A percentile compares a stretch with the other conserved stretches of the same genome.
phyloP scores from a whole-genome alignment of 1,140 invertebrate genomes.

The Oryctes rhinoceros region DNA sequence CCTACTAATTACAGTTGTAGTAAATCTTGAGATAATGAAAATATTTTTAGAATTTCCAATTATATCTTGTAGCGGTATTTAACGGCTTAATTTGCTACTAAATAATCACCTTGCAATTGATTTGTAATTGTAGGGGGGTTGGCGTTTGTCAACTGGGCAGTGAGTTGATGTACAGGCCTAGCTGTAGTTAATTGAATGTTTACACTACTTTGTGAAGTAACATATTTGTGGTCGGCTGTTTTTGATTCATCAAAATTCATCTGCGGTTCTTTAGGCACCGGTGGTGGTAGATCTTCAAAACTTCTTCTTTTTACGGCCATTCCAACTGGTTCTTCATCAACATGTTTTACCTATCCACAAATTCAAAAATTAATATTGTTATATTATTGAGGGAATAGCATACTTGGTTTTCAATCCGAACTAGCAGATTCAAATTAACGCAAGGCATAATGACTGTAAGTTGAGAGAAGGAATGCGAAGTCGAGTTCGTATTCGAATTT shows the following conservation, averaged over 20 bases:
- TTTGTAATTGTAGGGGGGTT: slow-evolving; percentile 28
- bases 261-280: slow-evolving; percentile 43
- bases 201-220: slow-evolving; percentile 39
- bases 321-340: background rate
- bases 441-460: too few species aligned
- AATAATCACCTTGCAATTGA: background rate
- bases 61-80: too few species aligned
- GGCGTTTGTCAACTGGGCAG: slow-evolving; percentile 52
- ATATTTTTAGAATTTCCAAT: too few species aligned
- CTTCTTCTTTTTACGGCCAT: slow-evolving; percentile 13
- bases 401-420: too few species aligned
- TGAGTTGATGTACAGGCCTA: slow-evolving; percentile 61
- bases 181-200: slow-evolving; percentile 65
- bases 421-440: too few species aligned
- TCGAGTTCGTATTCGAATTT: too few species aligned
- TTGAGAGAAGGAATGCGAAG: too few species aligned
- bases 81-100: background rate
- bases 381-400: background rate
- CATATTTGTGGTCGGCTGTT: slow-evolving; percentile 42
- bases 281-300: slow-evolving; percentile 17
- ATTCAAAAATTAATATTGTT: background rate
- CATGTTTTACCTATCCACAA: background rate
- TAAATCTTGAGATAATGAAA: too few species aligned
- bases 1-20: too few species aligned
- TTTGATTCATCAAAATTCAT: slow-evolving; percentile 51